phyloP scores from a whole-genome alignment of 1,140 invertebrate genomes.

The Pachypsylla venusta region DNA sequence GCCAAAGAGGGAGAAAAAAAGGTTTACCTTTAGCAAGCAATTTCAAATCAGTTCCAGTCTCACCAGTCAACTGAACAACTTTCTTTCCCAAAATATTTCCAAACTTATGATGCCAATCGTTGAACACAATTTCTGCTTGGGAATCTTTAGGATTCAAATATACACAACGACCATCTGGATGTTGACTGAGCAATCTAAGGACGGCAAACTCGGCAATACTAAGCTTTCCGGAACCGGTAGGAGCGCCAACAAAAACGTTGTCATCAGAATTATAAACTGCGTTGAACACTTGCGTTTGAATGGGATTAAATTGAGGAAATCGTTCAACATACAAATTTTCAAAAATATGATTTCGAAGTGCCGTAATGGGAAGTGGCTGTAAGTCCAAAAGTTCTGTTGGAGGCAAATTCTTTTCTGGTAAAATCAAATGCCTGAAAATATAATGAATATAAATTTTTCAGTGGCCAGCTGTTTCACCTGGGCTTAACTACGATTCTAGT shows the following conservation, averaged over 20 bases:
- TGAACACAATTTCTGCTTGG: slow-evolving; percentile 78
- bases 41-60: slow-evolving; percentile 95
- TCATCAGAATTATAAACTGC: slow-evolving; percentile 97
- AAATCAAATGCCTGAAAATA: slow-evolving; percentile 86
- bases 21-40: slow-evolving; percentile 33
- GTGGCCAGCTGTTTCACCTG: too few species aligned
- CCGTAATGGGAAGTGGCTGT: slow-evolving; percentile 80
- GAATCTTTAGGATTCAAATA: slow-evolving; percentile 88
- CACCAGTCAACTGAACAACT: slow-evolving; percentile 89
- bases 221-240: slow-evolving; percentile 93
- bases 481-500: too few species aligned
- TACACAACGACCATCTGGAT: slow-evolving; percentile 62
- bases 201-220: slow-evolving; percentile 95
- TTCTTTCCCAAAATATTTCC: slow-evolving; percentile 62
- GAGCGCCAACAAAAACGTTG: slow-evolving; percentile 96
- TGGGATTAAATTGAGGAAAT: slow-evolving; percentile 94
- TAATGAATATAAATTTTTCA: too few species aligned
- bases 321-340: slow-evolving; percentile 72
- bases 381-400: slow-evolving; percentile 96
- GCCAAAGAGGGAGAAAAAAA: too few species aligned
- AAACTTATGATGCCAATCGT: slow-evolving; percentile 86
- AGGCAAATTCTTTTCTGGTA: slow-evolving; percentile 96
- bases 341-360: slow-evolving; percentile 65
- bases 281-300: slow-evolving; percentile 99
- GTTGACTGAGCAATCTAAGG: slow-evolving; percentile 66